These are phyloP conservation scores for Entomobrya multifasciata DNA, from an alignment of 2,888 invertebrate species.

Conservation along the genomic window DNA sequence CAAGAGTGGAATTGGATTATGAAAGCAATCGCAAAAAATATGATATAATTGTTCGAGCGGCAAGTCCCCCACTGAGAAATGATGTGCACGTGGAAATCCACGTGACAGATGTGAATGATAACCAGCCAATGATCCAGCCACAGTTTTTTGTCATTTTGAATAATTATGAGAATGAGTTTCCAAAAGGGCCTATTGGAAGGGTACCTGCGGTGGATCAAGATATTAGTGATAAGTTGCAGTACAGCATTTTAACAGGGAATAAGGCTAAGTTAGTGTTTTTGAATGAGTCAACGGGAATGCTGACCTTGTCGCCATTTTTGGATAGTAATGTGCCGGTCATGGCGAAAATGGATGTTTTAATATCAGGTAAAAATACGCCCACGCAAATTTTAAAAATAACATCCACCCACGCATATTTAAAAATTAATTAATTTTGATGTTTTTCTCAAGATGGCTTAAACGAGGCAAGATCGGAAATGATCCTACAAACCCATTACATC, in stretches of 20 bases:
- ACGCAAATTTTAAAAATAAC: conserved; percentile 16
- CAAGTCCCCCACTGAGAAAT: conserved; percentile 93
- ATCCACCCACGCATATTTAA: too few relatives aligned
- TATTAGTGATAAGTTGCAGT: conserved; percentile 91
- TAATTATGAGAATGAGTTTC: conserved; percentile 96
- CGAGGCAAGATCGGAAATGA: conserved; percentile 95
- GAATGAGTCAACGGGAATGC: conserved; percentile 91
- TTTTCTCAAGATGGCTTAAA: conserved; percentile 90
- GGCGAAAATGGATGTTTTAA: conserved; percentile 96
- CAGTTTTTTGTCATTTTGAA: conserved; percentile 92
- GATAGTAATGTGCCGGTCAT: conserved; percentile 97
- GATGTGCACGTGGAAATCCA: conserved; percentile 93
- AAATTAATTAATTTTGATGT: too few relatives aligned
- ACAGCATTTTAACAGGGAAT: conserved; percentile 93
- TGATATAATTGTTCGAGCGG: conserved; percentile 92
- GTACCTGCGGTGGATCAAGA: conserved; percentile 98
- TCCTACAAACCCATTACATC: conserved; percentile 92
- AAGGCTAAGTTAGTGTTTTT: conserved; percentile 93
- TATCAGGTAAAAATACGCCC: conserved; percentile 84
- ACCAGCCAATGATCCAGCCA: conserved; percentile 84
- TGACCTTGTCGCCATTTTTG: conserved; percentile 93
- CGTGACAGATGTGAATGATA: conserved; percentile 97
- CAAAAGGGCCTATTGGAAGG: conserved; percentile 93
- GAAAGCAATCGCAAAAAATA: conserved; percentile 91
- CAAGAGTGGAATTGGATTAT: conserved; percentile 95